A percentile compares a stretch with the other conserved stretches of the same genome.
Evolutionary conservation across 2,888 invertebrate species (phyloP).

Genomic region (Apomyelois bistriatella): DNA sequence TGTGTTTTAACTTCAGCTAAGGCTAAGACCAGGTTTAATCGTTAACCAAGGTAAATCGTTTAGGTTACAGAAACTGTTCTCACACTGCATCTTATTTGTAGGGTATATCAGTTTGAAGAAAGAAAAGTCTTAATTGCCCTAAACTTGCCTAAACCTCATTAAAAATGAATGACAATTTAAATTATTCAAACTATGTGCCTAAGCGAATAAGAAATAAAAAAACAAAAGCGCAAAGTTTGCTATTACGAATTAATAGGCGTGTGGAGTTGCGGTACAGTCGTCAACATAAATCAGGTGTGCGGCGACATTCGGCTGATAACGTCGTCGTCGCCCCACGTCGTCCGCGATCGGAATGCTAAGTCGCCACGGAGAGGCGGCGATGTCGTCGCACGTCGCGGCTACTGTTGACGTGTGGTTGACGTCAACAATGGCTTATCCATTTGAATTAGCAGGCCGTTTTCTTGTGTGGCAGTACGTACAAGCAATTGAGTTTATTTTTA

Average conservation of each 20-base stretch:
- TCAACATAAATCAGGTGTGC: slow-evolving; percentile 53
- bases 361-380: slow-evolving; percentile 34
- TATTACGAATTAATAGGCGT: slow-evolving; percentile 8
- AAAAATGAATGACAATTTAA: not conserved
- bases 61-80: too few species aligned
- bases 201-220: slow-evolving; percentile 7
- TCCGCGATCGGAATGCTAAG: slow-evolving; percentile 49
- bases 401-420: slow-evolving; percentile 17
- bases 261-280: slow-evolving; percentile 22
- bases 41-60: too few species aligned
- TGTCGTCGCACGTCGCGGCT: slow-evolving; percentile 26
- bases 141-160: not conserved
- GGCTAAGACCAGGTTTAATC: too few species aligned
- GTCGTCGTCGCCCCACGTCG: slow-evolving; percentile 33
- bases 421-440: slow-evolving; percentile 3
- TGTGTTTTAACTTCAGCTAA: too few species aligned
- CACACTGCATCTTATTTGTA: too few species aligned
- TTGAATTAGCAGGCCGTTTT: not conserved
- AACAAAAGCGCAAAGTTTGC: slow-evolving; percentile 25
- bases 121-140: not conserved
- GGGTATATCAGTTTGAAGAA: too few species aligned
- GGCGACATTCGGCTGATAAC: slow-evolving; percentile 50
- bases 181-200: not conserved
- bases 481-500: too few species aligned
- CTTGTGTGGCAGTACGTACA: not conserved